These are phyloP conservation scores for Paramuricea clavata DNA, from an alignment of 92 coral and sea anemone species.

Conservation along the genomic window DNA sequence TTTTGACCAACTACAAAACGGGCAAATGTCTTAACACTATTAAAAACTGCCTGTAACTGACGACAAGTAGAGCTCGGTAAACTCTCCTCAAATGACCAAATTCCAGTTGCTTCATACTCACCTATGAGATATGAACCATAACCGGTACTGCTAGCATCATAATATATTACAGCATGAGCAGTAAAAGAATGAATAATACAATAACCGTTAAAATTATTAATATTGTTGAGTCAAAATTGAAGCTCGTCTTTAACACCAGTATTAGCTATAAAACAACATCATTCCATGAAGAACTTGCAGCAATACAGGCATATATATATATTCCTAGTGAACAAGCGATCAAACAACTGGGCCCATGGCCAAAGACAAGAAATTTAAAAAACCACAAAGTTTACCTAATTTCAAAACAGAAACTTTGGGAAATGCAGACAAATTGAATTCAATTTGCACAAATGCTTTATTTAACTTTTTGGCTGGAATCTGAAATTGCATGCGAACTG, in stretches of 20 bases:
- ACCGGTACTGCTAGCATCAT: constrained; percentile 15
- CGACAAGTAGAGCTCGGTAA: neutral
- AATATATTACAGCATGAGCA: constrained; percentile 9
- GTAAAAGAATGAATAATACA: constrained; percentile 15
- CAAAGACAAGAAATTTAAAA: neutral
- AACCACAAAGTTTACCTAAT: constrained; percentile 22
- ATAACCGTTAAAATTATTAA: constrained; percentile 5
- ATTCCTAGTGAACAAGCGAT: constrained; percentile 12
- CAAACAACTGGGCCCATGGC: constrained; percentile 30
- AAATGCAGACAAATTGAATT: neutral
- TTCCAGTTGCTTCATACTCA: neutral
- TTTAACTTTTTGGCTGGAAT: neutral
- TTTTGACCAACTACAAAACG: constrained; percentile 8
- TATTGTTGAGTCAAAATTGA: constrained; percentile 25
- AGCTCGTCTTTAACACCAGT: constrained; percentile 17
- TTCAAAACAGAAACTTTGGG: neutral
- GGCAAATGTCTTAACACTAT: neutral
- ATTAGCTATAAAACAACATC: neutral
- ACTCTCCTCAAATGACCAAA: neutral
- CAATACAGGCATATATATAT: neutral
- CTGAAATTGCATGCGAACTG: too few relatives aligned
- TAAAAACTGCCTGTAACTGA: neutral
- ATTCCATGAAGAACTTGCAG: neutral
- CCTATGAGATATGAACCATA: neutral
- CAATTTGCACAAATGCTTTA: neutral